Conservation (phyloP, 2,888 invertebrate species). For the Nemurella pictetii region DNA sequence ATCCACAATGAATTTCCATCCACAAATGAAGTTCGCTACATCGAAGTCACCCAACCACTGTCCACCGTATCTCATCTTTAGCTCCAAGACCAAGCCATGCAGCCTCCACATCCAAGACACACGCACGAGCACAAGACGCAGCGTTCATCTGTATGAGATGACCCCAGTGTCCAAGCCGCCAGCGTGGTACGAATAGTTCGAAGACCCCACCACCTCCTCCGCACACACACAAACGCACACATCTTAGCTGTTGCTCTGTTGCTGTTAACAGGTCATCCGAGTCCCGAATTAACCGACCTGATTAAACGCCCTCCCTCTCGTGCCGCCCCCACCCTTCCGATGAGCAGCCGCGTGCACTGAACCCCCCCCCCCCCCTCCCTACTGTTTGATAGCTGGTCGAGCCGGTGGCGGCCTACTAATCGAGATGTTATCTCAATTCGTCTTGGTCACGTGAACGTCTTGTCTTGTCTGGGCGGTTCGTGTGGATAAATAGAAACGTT, state of each 20-base stretch:
- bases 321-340: background rate
- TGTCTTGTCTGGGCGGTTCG: background rate
- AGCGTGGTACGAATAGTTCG: background rate
- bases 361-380: background rate
- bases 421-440: background rate
- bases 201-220: background rate
- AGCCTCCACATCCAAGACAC: no score
- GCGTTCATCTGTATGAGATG: background rate
- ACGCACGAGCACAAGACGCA: no score
- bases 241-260: no score
- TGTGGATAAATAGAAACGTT: background rate
- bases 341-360: background rate
- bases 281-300: constrained; percentile 17
- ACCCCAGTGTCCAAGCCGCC: background rate
- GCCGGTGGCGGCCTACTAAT: background rate
- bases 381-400: background rate
- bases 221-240: background rate
- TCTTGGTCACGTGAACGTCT: background rate
- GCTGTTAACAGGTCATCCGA: background rate
- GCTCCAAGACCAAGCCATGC: no score
- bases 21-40: no score
- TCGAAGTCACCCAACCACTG: no score
- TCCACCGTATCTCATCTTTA: no score
- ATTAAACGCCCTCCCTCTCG: background rate
- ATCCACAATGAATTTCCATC: no score